These are phyloP conservation scores for Brachyrhaphis roseni DNA, from an alignment of 2,797 vertebrate species.

Conservation along the genomic window DNA sequence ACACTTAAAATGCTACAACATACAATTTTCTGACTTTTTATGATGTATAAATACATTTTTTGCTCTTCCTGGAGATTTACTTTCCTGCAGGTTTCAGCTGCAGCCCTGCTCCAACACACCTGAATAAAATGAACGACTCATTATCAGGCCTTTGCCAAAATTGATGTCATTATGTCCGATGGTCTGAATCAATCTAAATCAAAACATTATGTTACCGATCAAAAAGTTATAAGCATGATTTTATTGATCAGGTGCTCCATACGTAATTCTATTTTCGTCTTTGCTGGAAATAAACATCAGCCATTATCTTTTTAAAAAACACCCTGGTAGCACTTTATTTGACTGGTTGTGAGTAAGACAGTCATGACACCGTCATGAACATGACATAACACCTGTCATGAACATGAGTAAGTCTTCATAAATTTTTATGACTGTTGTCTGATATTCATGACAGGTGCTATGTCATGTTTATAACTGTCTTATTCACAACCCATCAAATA, in stretches of 20 bases:
- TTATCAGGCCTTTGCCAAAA: background rate
- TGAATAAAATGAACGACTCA: background rate
- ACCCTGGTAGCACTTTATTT: background rate
- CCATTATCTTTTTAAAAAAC: slow-evolving; percentile 60
- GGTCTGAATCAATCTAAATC: slow-evolving; percentile 32
- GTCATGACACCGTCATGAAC: too few species aligned
- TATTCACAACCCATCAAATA: too few species aligned
- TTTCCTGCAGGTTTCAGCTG: background rate
- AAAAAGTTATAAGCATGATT: slow-evolving; percentile 9
- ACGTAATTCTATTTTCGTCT: slow-evolving; percentile 13
- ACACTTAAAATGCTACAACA: background rate
- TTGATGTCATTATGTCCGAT: background rate
- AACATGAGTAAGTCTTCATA: too few species aligned
- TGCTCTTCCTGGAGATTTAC: background rate
- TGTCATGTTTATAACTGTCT: too few species aligned
- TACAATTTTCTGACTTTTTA: background rate
- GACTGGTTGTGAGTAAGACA: too few species aligned
- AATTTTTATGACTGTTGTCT: too few species aligned
- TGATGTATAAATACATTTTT: background rate
- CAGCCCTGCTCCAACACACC: background rate
- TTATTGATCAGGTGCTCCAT: slow-evolving; percentile 9
- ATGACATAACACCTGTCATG: too few species aligned
- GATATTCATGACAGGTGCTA: too few species aligned
- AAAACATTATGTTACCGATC: slow-evolving; percentile 21
- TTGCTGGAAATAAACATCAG: slow-evolving; percentile 42